A percentile compares a stretch with the other conserved stretches of the same genome.
phyloP scores from a whole-genome alignment of 2,888 invertebrate species.

The Cyrtodaria siliqua region DNA sequence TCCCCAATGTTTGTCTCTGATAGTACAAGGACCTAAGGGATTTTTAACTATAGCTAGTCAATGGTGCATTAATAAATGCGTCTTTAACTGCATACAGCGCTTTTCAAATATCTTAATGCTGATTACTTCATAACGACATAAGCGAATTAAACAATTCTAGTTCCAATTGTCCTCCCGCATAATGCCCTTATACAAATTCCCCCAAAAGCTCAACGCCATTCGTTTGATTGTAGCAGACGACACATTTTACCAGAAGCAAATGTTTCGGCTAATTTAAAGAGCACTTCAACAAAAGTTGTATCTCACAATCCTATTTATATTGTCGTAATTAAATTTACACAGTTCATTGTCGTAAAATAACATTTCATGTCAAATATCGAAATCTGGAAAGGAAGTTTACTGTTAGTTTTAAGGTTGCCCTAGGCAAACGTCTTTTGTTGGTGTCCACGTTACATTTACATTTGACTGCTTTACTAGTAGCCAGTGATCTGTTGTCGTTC shows the following conservation, averaged over 20 bases:
- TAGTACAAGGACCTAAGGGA: too few species aligned
- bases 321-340: conserved; percentile 56
- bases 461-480: too few species aligned
- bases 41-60: too few species aligned
- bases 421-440: conserved; percentile 6
- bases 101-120: too few species aligned
- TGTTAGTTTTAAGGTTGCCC: conserved; percentile 21
- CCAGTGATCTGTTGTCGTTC: too few species aligned
- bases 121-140: too few species aligned
- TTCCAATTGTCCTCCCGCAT: not conserved
- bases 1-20: too few species aligned
- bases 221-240: conserved; percentile 15
- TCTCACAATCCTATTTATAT: conserved; percentile 36
- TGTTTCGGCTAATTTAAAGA: conserved; percentile 29
- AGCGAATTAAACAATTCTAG: not conserved
- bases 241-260: conserved; percentile 33
- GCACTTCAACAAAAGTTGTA: not conserved
- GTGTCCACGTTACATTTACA: conserved; percentile 5
- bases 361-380: not conserved
- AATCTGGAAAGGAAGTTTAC: conserved; percentile 33
- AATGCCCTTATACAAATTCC: not conserved
- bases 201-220: too few species aligned
- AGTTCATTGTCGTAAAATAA: conserved; percentile 30
- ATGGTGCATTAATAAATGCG: too few species aligned
- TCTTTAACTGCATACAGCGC: too few species aligned